Evolutionary conservation across 2,113 vertebrate genomes (phyloP).

Genomic region (Melierax canorus): DNA sequence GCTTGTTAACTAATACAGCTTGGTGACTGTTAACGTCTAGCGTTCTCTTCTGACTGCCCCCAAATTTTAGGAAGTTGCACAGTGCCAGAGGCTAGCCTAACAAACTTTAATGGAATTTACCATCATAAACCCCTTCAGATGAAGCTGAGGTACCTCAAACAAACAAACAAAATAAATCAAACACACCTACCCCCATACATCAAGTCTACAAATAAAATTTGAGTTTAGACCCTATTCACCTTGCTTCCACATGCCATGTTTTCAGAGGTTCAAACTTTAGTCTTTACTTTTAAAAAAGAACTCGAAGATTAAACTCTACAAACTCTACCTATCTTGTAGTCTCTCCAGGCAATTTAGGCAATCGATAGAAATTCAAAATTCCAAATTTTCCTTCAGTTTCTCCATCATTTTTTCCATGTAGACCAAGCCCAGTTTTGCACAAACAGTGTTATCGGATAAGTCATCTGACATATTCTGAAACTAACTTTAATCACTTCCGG

Average conservation of each 20-base stretch:
- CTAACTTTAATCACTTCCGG: background rate
- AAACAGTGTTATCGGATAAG: background rate
- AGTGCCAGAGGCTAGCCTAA: background rate
- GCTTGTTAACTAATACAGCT: background rate
- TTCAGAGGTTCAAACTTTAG: background rate
- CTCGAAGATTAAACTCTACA: background rate
- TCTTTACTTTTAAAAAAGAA: background rate
- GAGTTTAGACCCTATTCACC: background rate
- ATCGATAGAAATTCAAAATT: background rate
- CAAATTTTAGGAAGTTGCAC: background rate
- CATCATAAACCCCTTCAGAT: background rate
- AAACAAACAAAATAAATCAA: background rate
- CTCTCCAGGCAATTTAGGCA: background rate
- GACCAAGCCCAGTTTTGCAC: background rate
- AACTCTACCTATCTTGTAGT: background rate
- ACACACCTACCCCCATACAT: fast-evolving
- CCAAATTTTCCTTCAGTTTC: background rate
- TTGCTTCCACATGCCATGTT: background rate
- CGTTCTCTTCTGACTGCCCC: background rate
- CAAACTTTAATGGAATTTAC: background rate
- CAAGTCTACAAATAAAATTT: background rate
- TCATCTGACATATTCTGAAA: background rate
- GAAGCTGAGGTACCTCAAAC: background rate
- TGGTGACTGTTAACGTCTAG: background rate
- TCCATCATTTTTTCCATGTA: background rate